A percentile compares a stretch with the other conserved stretches of the same genome.
Evolutionary conservation across 37 sponge, comb jelly and placozoan genomes (phyloP).

Genomic region (Mnemiopsis leidyi): DNA sequence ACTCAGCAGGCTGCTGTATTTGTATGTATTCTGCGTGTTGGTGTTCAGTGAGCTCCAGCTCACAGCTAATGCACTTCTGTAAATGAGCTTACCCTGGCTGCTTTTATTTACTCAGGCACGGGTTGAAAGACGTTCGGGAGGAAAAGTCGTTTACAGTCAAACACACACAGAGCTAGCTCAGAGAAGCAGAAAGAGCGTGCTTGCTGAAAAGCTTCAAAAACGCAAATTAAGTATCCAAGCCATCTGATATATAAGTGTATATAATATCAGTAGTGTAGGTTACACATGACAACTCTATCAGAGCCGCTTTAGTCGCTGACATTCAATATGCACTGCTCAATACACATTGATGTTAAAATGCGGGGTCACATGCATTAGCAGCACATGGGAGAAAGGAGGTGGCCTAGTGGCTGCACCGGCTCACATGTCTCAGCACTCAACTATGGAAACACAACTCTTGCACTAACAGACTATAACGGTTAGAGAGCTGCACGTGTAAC

Average conservation of each 20-base stretch:
- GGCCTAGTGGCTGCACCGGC: not conserved
- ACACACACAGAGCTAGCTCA: not conserved
- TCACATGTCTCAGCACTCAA: not conserved
- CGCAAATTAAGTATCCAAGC: not conserved
- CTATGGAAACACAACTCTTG: not conserved
- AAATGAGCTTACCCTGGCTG: not conserved
- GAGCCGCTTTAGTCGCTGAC: not conserved
- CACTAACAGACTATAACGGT: not conserved
- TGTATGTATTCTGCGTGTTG: not conserved
- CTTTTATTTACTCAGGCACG: not conserved
- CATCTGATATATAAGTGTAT: not conserved
- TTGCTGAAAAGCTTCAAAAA: not conserved
- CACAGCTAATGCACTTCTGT: not conserved
- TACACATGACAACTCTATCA: not conserved
- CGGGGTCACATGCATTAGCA: constrained; percentile 32
- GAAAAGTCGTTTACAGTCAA: not conserved
- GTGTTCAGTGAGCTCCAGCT: not conserved
- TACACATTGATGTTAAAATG: constrained; percentile 15
- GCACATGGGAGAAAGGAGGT: not conserved
- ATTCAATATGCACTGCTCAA: not conserved
- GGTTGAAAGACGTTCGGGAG: not conserved
- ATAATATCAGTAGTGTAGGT: not conserved
- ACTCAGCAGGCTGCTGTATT: not conserved
- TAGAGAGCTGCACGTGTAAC: not conserved
- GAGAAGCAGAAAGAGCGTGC: not conserved